Evolutionary conservation across 92 coral and sea anemone genomes (phyloP).

Genomic region (Zoanthus gigantus): DNA sequence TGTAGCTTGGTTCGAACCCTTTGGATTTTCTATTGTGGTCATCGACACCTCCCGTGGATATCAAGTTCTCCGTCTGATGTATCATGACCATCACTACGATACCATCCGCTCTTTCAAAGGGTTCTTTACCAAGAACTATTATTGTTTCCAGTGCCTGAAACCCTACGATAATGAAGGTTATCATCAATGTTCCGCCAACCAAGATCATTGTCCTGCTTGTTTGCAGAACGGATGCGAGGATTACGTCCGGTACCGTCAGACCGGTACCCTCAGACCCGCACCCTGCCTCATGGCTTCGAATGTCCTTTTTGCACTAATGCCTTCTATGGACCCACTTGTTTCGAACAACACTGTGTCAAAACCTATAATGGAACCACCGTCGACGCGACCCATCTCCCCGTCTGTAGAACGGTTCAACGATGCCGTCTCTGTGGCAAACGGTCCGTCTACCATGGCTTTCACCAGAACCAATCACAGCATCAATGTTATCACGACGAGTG

Average conservation of each 20-base stretch:
- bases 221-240: background rate
- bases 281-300: background rate
- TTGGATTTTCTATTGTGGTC: background rate
- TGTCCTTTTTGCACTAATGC: background rate
- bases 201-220: background rate
- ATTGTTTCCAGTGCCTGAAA: background rate
- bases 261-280: background rate
- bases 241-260: background rate
- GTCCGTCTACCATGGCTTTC: background rate
- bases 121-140: background rate
- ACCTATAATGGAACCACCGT: background rate
- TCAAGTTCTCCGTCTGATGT: background rate
- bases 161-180: background rate
- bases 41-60: background rate
- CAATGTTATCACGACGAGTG: no score
- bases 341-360: background rate
- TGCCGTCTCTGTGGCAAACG: background rate
- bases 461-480: background rate
- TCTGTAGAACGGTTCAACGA: background rate
- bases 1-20: background rate
- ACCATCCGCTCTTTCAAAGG: background rate
- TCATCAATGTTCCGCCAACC: background rate
- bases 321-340: conserved; percentile 1
- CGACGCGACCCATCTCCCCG: background rate
- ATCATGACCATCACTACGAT: background rate